These are phyloP conservation scores for Cantharis flavilabris DNA, from an alignment of 2,888 invertebrate genomes.

Conservation along the genomic window DNA sequence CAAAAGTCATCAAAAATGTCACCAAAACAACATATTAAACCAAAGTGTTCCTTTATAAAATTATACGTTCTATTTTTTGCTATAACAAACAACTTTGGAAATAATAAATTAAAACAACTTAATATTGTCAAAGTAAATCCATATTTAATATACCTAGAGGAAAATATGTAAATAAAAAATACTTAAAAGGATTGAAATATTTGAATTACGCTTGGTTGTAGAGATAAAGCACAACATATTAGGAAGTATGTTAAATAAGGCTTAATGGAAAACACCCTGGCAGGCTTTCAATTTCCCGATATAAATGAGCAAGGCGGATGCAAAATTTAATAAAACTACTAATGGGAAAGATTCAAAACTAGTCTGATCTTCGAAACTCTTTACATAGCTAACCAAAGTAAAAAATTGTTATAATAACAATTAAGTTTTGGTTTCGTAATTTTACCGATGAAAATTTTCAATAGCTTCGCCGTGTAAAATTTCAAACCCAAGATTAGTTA, in stretches of 20 bases:
- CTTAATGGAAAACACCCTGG: not conserved
- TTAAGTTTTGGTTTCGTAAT: not conserved
- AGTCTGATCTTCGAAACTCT: too few species aligned
- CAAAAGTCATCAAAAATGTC: not conserved
- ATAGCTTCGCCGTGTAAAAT: not conserved
- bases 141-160: not conserved
- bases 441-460: too few species aligned
- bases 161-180: not conserved
- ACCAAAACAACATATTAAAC: not conserved
- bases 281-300: too few species aligned
- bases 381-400: too few species aligned
- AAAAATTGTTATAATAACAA: too few species aligned
- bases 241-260: not conserved
- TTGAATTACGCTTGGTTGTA: not conserved
- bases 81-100: not conserved
- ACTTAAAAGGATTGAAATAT: not conserved
- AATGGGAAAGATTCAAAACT: too few species aligned
- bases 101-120: not conserved
- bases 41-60: not conserved
- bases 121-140: not conserved
- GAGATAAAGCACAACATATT: not conserved
- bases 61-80: not conserved
- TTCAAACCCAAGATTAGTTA: not conserved
- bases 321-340: too few species aligned
- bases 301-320: too few species aligned